These are phyloP conservation scores for Colaptes auratus DNA, from an alignment of 2,113 vertebrate species.

Conservation along the genomic window DNA sequence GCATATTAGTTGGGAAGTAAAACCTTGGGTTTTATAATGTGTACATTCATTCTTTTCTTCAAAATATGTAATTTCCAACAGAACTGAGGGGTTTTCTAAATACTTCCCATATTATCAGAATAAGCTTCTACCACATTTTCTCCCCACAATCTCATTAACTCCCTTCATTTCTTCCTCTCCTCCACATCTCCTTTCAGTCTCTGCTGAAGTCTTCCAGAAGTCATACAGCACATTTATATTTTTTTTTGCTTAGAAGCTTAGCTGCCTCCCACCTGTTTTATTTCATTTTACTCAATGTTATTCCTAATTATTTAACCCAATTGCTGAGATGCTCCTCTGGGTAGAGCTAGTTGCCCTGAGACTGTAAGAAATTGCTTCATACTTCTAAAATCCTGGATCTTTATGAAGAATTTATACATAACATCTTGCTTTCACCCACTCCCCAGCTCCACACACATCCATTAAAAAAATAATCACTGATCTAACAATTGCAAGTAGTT, in stretches of 20 bases:
- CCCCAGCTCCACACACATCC: not conserved
- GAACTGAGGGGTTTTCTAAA: not conserved
- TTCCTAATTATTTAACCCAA: conserved; percentile 40
- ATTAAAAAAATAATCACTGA: not conserved
- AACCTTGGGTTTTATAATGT: too few relatives aligned
- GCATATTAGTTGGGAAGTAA: not conserved
- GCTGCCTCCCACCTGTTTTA: conserved; percentile 1
- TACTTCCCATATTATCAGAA: not conserved
- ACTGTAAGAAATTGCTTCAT: not conserved
- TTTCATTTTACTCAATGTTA: conserved; percentile 9
- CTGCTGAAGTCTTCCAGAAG: not conserved
- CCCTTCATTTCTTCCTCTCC: not conserved
- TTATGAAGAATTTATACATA: conserved; percentile 15
- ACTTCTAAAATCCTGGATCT: not conserved
- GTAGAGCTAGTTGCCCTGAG: conserved; percentile 25
- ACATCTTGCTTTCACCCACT: not conserved
- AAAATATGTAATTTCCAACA: not conserved
- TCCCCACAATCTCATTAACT: not conserved
- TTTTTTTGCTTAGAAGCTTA: conserved; percentile 3
- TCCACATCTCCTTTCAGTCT: not conserved
- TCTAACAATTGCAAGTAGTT: not conserved
- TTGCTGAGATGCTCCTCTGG: conserved; percentile 17
- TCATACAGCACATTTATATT: not conserved
- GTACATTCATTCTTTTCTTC: not conserved
- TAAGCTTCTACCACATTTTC: not conserved